These are phyloP conservation scores for Diorhabda sublineata DNA, from an alignment of 1,140 invertebrate genomes.

Conservation along the genomic window DNA sequence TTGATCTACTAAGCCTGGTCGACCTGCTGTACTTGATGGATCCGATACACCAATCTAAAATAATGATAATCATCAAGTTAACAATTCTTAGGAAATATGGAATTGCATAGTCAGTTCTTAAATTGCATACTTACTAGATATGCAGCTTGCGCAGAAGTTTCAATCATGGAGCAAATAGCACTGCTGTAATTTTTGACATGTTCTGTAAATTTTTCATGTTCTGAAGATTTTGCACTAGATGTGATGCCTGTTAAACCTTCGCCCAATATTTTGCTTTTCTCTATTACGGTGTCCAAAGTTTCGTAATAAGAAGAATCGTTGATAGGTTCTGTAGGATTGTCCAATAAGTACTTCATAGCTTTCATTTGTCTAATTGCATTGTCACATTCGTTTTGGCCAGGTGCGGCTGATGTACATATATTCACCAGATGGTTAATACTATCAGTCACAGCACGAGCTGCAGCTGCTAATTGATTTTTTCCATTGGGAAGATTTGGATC, in stretches of 20 bases:
- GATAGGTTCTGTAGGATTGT: slow-evolving; percentile 84
- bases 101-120: too few relatives aligned
- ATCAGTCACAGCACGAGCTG: slow-evolving; percentile 85
- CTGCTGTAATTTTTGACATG: slow-evolving; percentile 79
- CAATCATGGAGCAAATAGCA: slow-evolving; percentile 89
- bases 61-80: background rate
- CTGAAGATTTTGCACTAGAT: slow-evolving; percentile 81
- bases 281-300: slow-evolving; percentile 89
- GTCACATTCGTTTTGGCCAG: slow-evolving; percentile 93
- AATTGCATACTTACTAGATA: slow-evolving; percentile 64
- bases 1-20: slow-evolving; percentile 88
- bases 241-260: slow-evolving; percentile 94
- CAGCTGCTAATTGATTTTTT: slow-evolving; percentile 81
- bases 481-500: slow-evolving; percentile 87
- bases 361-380: slow-evolving; percentile 93
- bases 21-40: slow-evolving; percentile 82
- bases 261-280: slow-evolving; percentile 77
- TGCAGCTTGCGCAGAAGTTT: slow-evolving; percentile 89
- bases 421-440: slow-evolving; percentile 88
- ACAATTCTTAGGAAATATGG: too few relatives aligned
- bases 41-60: slow-evolving; percentile 80
- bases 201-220: slow-evolving; percentile 83
- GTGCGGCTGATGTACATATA: slow-evolving; percentile 76
- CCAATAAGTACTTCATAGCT: slow-evolving; percentile 74
- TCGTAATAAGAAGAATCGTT: slow-evolving; percentile 90